These are phyloP conservation scores for Leistus spinibarbis DNA, from an alignment of 2,888 invertebrate genomes.

Conservation along the genomic window DNA sequence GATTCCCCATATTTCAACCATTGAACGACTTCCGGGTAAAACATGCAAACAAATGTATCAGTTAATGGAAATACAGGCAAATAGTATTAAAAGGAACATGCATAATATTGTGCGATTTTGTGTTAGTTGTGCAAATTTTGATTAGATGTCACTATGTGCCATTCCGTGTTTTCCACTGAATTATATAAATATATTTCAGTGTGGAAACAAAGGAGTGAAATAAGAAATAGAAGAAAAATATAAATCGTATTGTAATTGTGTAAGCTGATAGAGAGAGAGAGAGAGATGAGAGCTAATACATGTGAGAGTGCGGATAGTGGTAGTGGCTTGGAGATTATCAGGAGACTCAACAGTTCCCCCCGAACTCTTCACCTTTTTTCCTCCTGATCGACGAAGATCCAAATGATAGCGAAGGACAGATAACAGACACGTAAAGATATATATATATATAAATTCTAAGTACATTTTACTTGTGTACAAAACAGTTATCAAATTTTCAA, in stretches of 20 bases:
- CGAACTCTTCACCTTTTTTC: conserved; percentile 68
- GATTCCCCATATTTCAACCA: no score
- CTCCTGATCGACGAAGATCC: conserved; percentile 60
- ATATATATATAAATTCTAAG: conserved; percentile 58
- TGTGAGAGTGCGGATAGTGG: conserved; percentile 57
- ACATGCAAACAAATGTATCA: neutral
- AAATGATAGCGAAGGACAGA: conserved; percentile 54
- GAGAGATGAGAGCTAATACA: conserved; percentile 54
- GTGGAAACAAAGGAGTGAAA: neutral
- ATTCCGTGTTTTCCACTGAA: neutral
- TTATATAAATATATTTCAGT: neutral
- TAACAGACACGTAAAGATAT: conserved; percentile 57
- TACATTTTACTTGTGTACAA: conserved; percentile 29
- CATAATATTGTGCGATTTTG: no score
- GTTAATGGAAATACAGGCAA: neutral
- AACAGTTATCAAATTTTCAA: no score
- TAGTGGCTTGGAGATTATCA: conserved; percentile 44
- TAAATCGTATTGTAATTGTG: neutral
- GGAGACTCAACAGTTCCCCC: conserved; percentile 57
- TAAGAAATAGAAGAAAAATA: neutral
- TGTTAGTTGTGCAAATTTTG: no score
- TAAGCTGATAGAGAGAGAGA: neutral
- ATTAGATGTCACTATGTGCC: no score
- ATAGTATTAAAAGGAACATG: no score
- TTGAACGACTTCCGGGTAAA: neutral